These are phyloP conservation scores for Mystacornis crossleyi DNA, from an alignment of 2,113 vertebrate genomes.

Conservation along the genomic window DNA sequence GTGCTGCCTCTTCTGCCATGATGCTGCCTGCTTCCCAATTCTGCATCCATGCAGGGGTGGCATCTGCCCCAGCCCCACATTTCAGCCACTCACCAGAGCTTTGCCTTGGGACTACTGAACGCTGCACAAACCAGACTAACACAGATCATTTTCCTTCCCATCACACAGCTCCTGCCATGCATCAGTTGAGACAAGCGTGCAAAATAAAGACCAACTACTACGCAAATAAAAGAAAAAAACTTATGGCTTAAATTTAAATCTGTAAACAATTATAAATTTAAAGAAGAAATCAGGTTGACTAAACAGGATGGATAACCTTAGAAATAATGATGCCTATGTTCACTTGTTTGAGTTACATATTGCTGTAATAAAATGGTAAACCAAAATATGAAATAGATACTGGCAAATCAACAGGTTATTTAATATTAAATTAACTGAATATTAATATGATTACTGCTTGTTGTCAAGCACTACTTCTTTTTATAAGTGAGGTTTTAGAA, in stretches of 20 bases:
- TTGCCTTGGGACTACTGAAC: background rate
- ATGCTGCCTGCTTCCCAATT: background rate
- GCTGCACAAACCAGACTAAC: background rate
- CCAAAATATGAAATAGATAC: background rate
- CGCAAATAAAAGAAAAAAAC: background rate
- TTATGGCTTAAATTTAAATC: background rate
- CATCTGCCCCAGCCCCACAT: background rate
- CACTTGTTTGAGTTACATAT: background rate
- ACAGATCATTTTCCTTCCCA: background rate
- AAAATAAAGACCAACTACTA: background rate
- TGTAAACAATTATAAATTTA: background rate
- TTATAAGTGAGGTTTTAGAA: background rate
- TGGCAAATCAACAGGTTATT: background rate
- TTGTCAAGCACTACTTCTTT: background rate
- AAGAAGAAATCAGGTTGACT: background rate
- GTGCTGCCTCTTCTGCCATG: too few species aligned
- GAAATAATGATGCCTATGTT: background rate
- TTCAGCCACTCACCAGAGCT: background rate
- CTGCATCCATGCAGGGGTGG: background rate
- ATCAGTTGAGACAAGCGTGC: accelerated
- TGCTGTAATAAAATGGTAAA: background rate
- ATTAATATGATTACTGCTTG: background rate
- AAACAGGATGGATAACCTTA: background rate
- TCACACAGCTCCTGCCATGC: background rate
- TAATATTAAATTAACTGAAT: background rate